Evolutionary conservation across 2,888 invertebrate genomes (phyloP), one percentile per base, ranked within the genome.

Genomic region (Rhynchonema sp.): DNA sequence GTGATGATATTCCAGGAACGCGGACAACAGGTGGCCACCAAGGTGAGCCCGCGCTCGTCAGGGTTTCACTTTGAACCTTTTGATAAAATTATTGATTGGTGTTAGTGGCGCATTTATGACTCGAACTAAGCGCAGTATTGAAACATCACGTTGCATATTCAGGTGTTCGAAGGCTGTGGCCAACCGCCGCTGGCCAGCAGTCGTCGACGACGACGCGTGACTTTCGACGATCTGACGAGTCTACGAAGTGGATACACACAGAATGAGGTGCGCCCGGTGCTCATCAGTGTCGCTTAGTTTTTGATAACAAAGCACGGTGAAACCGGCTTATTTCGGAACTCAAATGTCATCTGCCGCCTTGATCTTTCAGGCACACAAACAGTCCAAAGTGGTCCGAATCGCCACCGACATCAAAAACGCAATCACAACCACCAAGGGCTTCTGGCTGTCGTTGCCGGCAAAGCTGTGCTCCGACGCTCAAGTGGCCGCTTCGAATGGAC

Each of bases 1-100:
- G 91, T 96, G 69, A 96, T 98, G 96, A 90, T 88, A 74, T 92
- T 94, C 77, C 96, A 96, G 76, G 87, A 88, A 72, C 83, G 81
- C 66, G 83, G 85, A 61, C 80, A 82, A 55, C 84, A 86, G 68
- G 85, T 94, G 59, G 87, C 90, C 1, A 83, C 84, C 72, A 84
- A 86, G 73, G 89, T 90, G 73, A 79, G 80, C 58, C 30, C n/a
- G n/a, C n/a, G 38, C 17, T 38, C 17, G 9, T 38, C n/a, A 6
- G 52, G n/a, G 13, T n/a, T 52, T 9, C 3, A 52, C 25, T 52
- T 52, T 22, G 13, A 17, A 9, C 6, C n/a, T 52, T 52, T 25
- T 52, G 52, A 9, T 52, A 25, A 52, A 23, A n/a, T n/a, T n/a
- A n/a, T n/a, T n/a, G n/a, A n/a, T n/a, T n/a, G n/a, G n/a, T n/a